phyloP scores from a whole-genome alignment of 2,888 invertebrate species.

The Ceriagrion tenellum region DNA sequence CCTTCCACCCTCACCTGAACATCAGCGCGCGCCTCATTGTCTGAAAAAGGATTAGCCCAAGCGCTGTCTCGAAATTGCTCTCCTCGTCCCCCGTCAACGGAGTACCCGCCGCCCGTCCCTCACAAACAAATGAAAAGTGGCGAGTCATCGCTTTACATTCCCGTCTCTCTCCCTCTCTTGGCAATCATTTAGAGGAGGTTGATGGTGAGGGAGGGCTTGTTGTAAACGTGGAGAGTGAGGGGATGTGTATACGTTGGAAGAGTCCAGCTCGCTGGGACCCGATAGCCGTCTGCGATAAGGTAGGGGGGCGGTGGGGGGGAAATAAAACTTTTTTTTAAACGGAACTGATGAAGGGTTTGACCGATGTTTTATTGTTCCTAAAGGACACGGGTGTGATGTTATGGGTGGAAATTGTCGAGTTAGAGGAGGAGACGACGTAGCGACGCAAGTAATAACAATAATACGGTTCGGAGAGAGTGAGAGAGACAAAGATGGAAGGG shows the following conservation, averaged over 20 bases:
- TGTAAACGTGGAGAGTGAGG: neutral
- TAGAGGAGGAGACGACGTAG: neutral
- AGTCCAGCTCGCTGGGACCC: neutral
- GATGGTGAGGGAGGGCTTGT: no score
- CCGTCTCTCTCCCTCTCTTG: slow-evolving; percentile 6
- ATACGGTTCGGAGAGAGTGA: neutral
- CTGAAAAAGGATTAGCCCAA: slow-evolving; percentile 33
- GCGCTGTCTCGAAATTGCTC: slow-evolving; percentile 18
- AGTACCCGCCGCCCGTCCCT: neutral
- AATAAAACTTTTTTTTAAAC: slow-evolving; percentile 14
- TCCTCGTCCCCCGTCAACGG: neutral
- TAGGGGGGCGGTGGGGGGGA: no score
- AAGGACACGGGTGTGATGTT: neutral
- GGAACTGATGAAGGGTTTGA: slow-evolving; percentile 62
- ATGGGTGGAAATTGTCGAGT: neutral
- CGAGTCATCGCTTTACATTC: slow-evolving; percentile 52
- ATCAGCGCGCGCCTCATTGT: neutral
- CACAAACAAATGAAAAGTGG: slow-evolving; percentile 25
- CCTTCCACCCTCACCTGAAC: slow-evolving; percentile 22
- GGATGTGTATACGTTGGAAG: neutral
- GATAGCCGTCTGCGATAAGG: slow-evolving; percentile 44
- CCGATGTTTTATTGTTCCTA: slow-evolving; percentile 35
- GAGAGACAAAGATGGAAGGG: neutral
- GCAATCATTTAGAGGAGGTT: slow-evolving; percentile 15
- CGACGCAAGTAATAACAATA: slow-evolving; percentile 19